Evolutionary conservation across 37 sponge, comb jelly and placozoan genomes (phyloP), one percentile per base, ranked within the genome.

Genomic region (Cliona cf. orientalis): DNA sequence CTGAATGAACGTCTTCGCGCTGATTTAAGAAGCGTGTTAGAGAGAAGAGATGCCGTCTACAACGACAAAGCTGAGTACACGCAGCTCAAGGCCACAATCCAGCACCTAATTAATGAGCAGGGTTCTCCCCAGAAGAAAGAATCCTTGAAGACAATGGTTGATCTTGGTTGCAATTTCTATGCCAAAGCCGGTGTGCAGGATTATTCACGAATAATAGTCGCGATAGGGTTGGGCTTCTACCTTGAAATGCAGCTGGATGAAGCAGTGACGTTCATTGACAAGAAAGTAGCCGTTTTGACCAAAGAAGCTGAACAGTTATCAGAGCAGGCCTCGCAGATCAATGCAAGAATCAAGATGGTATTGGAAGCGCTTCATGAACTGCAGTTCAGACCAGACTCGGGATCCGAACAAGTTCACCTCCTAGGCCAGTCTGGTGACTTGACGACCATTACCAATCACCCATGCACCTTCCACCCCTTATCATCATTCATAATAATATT

Each of bases 121-220:
- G 23, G 35, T 28, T 1, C 39, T 9, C 5, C 26, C 2, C 12
- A 80, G 40, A 57, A 69, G 12, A 57, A 45, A 9, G 32, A 58
- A 64, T 75, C 57, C 19, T 43, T 92, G 36, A 92, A 90, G 63
- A 83, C 91, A 0, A 89, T 90, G 87, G 83, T 93, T 5, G 95
- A 97, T 69, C 55, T 97, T 7, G 97, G 97, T 0, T 88, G 87
- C 35, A 93, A 91, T 69, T 91, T 91, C 45, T 97, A 93, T 84
- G 74, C 74, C 28, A 75, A 84, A 53, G 97, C 97, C 0, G 86
- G 77, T 46, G 90, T 97, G 39, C 45, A 55, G 12, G 85, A 92
- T 67, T 58, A 88, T 21, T 74, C 83, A 0, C 76, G 71, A 3
- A 76, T 97, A 33, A 92, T 73, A 66, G 93, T 97, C 9, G 82